Conservation (phyloP, 92 coral and sea anemone species). For the Heteractis magnifica region DNA sequence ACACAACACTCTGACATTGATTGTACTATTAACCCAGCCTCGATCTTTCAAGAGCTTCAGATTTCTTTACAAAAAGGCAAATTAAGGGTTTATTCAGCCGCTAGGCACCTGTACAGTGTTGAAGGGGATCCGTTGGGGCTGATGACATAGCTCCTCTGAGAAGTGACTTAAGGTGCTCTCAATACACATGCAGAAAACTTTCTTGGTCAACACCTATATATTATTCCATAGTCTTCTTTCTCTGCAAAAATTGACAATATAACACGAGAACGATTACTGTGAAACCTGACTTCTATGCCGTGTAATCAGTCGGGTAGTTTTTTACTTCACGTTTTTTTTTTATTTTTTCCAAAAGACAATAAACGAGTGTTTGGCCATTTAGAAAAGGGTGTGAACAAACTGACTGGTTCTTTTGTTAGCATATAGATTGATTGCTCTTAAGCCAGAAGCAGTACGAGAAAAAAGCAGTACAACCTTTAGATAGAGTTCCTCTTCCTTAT, state of each 20-base stretch:
- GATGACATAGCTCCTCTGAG: conserved; percentile 11
- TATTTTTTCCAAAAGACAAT: no score
- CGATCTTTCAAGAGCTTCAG: conserved; percentile 39
- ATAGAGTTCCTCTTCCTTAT: no score
- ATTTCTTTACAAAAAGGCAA: conserved; percentile 58
- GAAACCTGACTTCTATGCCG: no score
- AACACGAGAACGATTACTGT: no score
- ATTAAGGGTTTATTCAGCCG: conserved; percentile 80
- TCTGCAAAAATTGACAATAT: not conserved
- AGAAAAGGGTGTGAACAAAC: no score
- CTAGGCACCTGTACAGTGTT: conserved; percentile 63
- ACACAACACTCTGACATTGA: conserved; percentile 45
- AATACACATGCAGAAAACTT: not conserved
- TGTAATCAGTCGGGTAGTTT: no score
- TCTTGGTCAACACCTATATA: not conserved
- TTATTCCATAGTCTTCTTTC: not conserved
- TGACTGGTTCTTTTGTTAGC: no score
- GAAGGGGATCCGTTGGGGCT: conserved; percentile 22
- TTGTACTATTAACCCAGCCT: conserved; percentile 39
- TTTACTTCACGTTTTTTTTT: no score
- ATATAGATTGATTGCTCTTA: no score
- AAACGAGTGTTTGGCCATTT: no score
- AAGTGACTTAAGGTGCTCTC: not conserved
- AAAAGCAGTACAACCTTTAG: no score
- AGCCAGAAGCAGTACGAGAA: no score